Percentiles rank a stretch among this genome's conserved stretches.
Evolutionary conservation across 2,888 invertebrate species (phyloP).

Genomic region (Xestia rhomboidea): DNA sequence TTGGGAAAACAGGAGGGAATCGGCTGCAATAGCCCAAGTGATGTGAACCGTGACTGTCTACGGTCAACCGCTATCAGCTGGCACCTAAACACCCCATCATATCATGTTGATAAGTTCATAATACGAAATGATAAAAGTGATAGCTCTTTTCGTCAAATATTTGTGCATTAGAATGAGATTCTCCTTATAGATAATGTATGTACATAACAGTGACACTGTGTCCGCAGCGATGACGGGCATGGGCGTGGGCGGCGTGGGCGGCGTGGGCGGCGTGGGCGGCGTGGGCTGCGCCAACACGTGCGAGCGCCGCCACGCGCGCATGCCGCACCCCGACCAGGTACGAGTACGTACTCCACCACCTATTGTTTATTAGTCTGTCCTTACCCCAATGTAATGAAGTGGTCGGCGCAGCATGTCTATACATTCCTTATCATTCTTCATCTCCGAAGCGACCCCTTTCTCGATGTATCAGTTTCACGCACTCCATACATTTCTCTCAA

Average conservation of each 20-base stretch:
- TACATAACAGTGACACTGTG: neutral
- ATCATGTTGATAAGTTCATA: neutral
- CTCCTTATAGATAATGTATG: neutral
- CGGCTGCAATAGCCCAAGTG: neutral
- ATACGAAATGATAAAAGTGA: neutral
- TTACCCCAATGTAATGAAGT: neutral
- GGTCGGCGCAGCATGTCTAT: neutral
- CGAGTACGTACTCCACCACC: constrained; percentile 46
- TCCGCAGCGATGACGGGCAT: constrained; percentile 86
- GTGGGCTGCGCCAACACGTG: constrained; percentile 83
- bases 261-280: constrained; percentile 73
- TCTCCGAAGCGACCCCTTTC: neutral
- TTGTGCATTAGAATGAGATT: neutral
- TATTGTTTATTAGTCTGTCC: neutral
- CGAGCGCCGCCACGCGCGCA: constrained; percentile 74
- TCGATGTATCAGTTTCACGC: neutral
- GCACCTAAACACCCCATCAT: neutral
- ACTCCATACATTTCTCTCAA: neutral
- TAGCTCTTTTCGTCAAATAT: neutral
- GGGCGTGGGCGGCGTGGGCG: no score
- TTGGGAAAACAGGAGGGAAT: neutral
- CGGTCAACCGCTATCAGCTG: neutral
- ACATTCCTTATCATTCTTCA: neutral
- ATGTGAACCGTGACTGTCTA: neutral
- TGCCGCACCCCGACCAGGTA: constrained; percentile 83